Evolutionary conservation across 2,888 invertebrate genomes (phyloP).

Genomic region (Spialia ferax): DNA sequence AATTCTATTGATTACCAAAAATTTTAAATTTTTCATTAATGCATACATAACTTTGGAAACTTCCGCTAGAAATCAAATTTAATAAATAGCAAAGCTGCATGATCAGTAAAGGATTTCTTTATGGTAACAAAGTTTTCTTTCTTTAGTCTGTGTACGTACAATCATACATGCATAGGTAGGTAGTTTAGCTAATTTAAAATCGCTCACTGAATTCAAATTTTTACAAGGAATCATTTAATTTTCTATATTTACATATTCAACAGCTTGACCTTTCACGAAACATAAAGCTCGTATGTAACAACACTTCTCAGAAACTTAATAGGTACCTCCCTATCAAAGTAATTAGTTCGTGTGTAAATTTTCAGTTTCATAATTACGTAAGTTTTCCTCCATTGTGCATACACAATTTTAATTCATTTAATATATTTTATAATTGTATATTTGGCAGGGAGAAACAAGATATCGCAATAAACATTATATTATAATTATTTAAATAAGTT

Average conservation of each 20-base stretch:
- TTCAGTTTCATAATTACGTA: neutral
- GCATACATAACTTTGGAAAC: no score
- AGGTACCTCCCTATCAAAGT: neutral
- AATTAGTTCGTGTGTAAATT: conserved; percentile 2
- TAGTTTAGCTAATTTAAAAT: no score
- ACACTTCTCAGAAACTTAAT: conserved; percentile 24
- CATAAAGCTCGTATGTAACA: conserved; percentile 9
- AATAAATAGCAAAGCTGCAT: no score
- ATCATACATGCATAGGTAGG: neutral
- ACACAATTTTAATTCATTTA: no score
- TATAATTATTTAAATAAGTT: no score
- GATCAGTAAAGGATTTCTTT: neutral
- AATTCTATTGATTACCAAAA: no score
- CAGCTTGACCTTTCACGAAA: conserved; percentile 44
- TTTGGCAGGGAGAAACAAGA: no score
- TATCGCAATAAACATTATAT: no score
- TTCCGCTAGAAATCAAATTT: no score
- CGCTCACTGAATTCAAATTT: neutral
- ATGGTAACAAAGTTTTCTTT: neutral
- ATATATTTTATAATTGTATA: no score
- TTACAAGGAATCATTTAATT: conserved; percentile 22
- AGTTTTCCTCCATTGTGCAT: neutral
- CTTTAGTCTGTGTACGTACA: neutral
- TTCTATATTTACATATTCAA: conserved; percentile 40
- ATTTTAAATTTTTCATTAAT: no score